These are phyloP conservation scores for Paramisgurnus dabryanus DNA, from an alignment of 2,113 vertebrate genomes.

Conservation along the genomic window DNA sequence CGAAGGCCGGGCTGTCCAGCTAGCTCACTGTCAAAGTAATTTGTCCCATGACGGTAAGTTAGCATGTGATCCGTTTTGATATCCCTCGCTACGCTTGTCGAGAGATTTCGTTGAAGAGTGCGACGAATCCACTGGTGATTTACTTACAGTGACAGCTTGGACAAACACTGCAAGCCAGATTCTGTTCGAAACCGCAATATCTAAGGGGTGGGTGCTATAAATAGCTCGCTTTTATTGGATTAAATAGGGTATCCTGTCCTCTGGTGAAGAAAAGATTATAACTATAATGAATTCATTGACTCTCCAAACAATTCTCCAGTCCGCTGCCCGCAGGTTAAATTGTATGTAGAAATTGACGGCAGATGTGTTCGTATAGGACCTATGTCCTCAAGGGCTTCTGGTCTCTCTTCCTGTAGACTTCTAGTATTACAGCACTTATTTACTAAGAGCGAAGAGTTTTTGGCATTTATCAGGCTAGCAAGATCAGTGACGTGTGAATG, in stretches of 20 bases:
- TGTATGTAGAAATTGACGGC: not conserved
- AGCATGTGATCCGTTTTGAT: constrained; percentile 28
- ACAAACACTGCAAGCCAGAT: constrained; percentile 10
- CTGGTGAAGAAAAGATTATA: constrained; percentile 24
- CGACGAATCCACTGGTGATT: constrained; percentile 41
- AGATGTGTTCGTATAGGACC: not conserved
- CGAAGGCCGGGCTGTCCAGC: not conserved
- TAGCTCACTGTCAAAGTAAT: constrained; percentile 38
- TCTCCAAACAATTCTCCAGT: not conserved
- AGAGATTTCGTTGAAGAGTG: constrained; percentile 33
- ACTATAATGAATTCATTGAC: constrained; percentile 23
- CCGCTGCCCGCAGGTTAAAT: not conserved
- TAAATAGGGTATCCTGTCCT: constrained; percentile 25
- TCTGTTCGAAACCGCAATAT: not conserved
- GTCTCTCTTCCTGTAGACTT: not conserved
- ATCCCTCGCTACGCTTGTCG: constrained; percentile 28
- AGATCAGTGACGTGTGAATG: not conserved
- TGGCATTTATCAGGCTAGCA: too few species aligned
- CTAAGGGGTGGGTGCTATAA: constrained; percentile 5
- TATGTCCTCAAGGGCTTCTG: constrained; percentile 4
- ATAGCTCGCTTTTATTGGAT: constrained; percentile 34
- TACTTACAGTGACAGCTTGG: constrained; percentile 42
- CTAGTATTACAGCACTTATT: not conserved
- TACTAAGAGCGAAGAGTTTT: too few species aligned
- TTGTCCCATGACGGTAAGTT: constrained; percentile 32